Evolutionary conservation across 2,113 vertebrate genomes (phyloP).

Genomic region (Bos taurus): DNA sequence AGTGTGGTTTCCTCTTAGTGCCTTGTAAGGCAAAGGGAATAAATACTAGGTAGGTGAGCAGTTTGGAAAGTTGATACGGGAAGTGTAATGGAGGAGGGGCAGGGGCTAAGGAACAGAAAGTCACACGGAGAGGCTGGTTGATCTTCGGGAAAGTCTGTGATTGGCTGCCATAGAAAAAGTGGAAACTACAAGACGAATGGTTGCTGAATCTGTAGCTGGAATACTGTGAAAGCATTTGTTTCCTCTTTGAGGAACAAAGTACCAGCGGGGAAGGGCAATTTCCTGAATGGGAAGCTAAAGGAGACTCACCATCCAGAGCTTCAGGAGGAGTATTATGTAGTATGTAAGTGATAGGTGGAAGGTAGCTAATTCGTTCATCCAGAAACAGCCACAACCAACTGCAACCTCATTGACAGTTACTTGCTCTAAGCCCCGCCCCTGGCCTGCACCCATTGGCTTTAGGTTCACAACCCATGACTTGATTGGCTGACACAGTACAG

Average conservation of each 20-base stretch:
- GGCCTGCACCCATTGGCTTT: slow-evolving; percentile 25
- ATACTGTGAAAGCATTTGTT: not conserved
- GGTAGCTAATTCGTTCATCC: not conserved
- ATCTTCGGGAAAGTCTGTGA: not conserved
- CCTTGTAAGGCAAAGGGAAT: not conserved
- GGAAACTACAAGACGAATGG: not conserved
- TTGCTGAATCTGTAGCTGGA: not conserved
- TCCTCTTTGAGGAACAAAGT: not conserved
- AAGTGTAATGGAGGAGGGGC: not conserved
- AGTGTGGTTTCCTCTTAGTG: not conserved
- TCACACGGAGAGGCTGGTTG: not conserved
- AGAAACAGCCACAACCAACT: not conserved
- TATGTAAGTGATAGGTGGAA: not conserved
- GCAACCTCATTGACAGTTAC: slow-evolving; percentile 30
- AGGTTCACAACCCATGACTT: not conserved
- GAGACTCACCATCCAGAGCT: slow-evolving; percentile 33
- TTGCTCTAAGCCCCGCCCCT: slow-evolving; percentile 32
- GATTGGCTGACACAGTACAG: slow-evolving; percentile 38
- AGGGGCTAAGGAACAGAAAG: not conserved
- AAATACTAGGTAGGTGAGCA: not conserved
- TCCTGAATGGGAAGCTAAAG: not conserved
- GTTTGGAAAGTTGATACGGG: not conserved
- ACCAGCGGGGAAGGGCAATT: not conserved
- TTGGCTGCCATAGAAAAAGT: not conserved
- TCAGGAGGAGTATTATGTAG: not conserved